Conservation (phyloP, 2,113 vertebrate species). For the Equus przewalskii region DNA sequence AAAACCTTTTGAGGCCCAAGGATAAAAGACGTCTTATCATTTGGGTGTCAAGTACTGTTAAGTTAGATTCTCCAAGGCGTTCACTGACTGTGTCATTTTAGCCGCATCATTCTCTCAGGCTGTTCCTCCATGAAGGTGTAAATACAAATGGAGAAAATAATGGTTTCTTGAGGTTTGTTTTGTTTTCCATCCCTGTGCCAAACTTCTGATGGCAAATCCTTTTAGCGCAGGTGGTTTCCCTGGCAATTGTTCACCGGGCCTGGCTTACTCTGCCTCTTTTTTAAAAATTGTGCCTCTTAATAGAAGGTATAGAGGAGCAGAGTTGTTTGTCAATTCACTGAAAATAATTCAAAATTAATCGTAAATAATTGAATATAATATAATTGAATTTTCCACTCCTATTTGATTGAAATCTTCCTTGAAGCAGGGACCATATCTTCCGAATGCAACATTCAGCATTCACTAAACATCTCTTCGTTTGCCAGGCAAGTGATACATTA, state of each 20-base stretch:
- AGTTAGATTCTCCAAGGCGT: slow-evolving; percentile 30
- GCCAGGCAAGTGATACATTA: background rate
- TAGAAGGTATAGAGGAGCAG: background rate
- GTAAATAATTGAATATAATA: background rate
- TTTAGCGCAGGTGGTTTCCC: background rate
- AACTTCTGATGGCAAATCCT: background rate
- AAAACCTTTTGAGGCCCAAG: background rate
- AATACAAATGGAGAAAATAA: slow-evolving; percentile 11
- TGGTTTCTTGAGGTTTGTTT: background rate
- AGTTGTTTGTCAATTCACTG: background rate
- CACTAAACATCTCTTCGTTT: background rate
- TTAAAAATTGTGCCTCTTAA: background rate
- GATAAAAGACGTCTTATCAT: slow-evolving; percentile 49
- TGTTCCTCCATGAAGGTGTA: background rate
- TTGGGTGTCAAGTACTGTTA: background rate
- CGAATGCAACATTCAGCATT: background rate
- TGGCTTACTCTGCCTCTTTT: background rate
- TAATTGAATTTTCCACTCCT: background rate
- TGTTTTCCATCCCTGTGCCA: background rate
- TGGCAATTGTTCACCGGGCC: background rate
- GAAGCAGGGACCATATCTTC: background rate
- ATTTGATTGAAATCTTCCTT: background rate
- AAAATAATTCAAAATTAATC: slow-evolving; percentile 41
- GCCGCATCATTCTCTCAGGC: background rate
- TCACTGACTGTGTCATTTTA: background rate